Evolutionary conservation across 2,113 vertebrate genomes (phyloP), one percentile per base, ranked within the genome.

Genomic region (Phrynosoma platyrhinos): DNA sequence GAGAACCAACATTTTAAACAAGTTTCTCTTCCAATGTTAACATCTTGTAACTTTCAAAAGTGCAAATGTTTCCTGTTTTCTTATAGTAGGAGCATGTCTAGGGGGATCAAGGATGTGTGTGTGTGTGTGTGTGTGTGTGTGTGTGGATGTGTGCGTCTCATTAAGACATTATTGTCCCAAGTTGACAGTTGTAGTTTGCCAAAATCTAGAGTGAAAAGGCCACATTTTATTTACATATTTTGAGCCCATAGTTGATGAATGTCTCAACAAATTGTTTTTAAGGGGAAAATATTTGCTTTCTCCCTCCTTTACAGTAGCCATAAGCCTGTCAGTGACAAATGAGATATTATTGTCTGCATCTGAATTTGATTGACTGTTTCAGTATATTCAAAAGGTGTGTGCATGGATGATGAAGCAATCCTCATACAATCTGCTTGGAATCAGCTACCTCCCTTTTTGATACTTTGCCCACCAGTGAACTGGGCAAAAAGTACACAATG

Each of bases 1-100:
- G 95, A 96, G 93, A 79, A 89, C 93, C 96, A 96, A 94, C 92
- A 87, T 95, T 97, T 96, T 95, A 93, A 95, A 95, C 92, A 90
- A 12, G n/a, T 91, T 96, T 94, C 91, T 88, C 86, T 88, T 92
- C 91, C 95, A 89, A 94, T 92, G 89, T 82, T 90, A 93, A 95
- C 88, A 93, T 93, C 92, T 95, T 94, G 91, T 72, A 95, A 94
- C 85, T 95, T 89, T 92, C 86, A 92, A 94, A 93, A 93, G 80
- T 93, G 82, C 94, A 90, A 87, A 91, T 84, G 77, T 79, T 90
- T 69, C 84, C 94, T 85, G 58, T 82, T 42, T 94, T 94, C 93
- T 93, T 96, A 92, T 90, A 92, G 91, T 92, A 94, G 93, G 94
- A 68, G 58, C 42, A 77, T 9, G 4, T 36, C 58, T n/a, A 13